phyloP scores from a whole-genome alignment of 2,797 vertebrate species.

The Fringilla coelebs region DNA sequence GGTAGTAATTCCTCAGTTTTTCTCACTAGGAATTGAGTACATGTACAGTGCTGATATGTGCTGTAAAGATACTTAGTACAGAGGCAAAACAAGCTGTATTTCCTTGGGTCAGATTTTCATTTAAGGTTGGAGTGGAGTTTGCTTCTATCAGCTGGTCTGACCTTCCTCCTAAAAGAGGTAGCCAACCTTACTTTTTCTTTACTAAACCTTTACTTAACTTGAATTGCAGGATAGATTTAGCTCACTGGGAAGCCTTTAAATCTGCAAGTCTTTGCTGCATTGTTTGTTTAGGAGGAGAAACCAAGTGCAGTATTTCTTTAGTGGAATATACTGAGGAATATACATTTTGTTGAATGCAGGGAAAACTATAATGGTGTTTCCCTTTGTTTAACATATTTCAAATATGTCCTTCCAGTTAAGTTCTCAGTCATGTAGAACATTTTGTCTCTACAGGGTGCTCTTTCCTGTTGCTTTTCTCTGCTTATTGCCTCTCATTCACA shows the following conservation, averaged over 20 bases:
- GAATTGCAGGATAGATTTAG: not conserved
- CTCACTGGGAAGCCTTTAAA: not conserved
- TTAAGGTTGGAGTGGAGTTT: not conserved
- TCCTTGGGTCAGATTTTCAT: not conserved
- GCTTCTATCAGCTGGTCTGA: not conserved
- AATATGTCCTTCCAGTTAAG: not conserved
- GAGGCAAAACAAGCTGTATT: not conserved
- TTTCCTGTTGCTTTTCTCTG: not conserved
- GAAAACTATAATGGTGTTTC: not conserved
- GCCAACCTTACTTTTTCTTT: not conserved
- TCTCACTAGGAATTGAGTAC: not conserved
- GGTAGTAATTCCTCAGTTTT: not conserved
- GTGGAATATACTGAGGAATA: not conserved
- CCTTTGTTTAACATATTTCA: not conserved
- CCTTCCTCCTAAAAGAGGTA: not conserved
- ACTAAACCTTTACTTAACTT: not conserved
- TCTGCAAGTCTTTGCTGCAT: not conserved
- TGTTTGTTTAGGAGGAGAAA: not conserved
- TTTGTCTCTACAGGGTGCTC: not conserved
- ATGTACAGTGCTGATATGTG: not conserved
- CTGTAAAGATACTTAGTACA: not conserved
- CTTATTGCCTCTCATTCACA: not conserved
- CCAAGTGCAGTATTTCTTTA: not conserved
- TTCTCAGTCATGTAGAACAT: not conserved
- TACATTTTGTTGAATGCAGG: not conserved